These are phyloP conservation scores for Phycodurus eques DNA, from an alignment of 2,113 vertebrate species.

Conservation along the genomic window DNA sequence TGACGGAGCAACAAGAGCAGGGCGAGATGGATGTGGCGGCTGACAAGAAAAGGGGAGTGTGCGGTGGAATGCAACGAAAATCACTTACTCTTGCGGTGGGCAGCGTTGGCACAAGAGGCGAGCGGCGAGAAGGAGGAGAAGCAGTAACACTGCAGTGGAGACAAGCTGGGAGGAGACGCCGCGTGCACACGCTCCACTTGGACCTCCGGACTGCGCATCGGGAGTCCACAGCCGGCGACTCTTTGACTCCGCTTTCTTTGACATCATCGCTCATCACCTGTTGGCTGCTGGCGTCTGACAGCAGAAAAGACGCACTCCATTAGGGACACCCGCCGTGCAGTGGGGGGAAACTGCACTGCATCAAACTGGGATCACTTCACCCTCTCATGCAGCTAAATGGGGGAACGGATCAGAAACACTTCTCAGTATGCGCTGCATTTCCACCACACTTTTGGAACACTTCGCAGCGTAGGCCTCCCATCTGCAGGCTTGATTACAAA, in stretches of 20 bases:
- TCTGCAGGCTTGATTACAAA: no score
- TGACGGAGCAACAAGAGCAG: conserved; percentile 47
- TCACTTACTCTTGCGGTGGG: conserved; percentile 58
- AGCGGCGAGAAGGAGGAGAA: conserved; percentile 50
- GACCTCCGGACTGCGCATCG: conserved; percentile 65
- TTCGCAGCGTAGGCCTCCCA: no score
- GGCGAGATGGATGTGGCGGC: conserved; percentile 56
- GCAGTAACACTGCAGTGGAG: conserved; percentile 65
- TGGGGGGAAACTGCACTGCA: background rate
- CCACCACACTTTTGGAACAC: no score
- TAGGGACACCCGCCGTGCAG: background rate
- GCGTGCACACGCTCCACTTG: conserved; percentile 36
- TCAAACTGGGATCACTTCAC: no score
- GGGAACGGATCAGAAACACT: no score
- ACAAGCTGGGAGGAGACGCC: conserved; percentile 67
- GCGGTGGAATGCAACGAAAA: background rate
- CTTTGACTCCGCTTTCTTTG: conserved; percentile 31
- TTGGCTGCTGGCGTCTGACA: background rate
- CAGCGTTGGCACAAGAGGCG: conserved; percentile 54
- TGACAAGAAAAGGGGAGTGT: conserved; percentile 31
- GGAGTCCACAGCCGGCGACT: conserved; percentile 49
- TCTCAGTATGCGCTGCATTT: no score
- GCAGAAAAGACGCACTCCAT: background rate
- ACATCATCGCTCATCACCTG: conserved; percentile 19
- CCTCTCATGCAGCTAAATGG: no score